Evolutionary conservation across 2,888 invertebrate species (phyloP), one percentile per base, ranked within the genome.

Genomic region (Dynastes tityus): DNA sequence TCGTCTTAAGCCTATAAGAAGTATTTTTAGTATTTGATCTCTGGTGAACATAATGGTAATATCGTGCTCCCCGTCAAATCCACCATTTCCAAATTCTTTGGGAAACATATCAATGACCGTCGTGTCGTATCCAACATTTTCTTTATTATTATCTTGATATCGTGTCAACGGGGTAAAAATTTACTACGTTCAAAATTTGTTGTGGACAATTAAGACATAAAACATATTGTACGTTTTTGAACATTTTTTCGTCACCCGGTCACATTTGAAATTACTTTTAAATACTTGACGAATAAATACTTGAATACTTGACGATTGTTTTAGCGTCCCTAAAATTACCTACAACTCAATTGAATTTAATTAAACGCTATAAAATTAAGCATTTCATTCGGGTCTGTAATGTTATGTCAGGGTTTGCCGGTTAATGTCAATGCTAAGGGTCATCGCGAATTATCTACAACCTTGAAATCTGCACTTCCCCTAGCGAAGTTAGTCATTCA

Each of bases 1-100:
- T 88, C 96, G 94, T 88, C 98, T 91, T 16, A 98, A 91, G 2
- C 98, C 98, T 98, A 98, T 98, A 32, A 98, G 90, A 51, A 98
- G 90, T 86, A 98, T 98, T 83, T 97, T 92, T 65, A 98, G 98
- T 88, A 98, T 98, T 83, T 95, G 94, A 86, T 96, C 96, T 73
- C 93, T 93, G 67, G 92, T 91, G 78, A 91, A 87, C 67, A 92
- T 91, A 64, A 91, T 89, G 82, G 88, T 91, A 16, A 92, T 92
- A 84, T 95, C 95, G 65, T 91, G 93, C 85, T 95, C 95, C 78
- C 94, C 95, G 87, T 96, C 96, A 85, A 95, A 97, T 11, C 94
- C 94, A 1, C 96, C 96, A 88, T 97, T 98, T 63, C 96, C 97
- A 89, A 96, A 98, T 87, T 96, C 96, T 88, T 97, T 97, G 8